Base-by-base conservation (phyloP, 1,140 invertebrate genomes). In the Ceratitis capitata region DNA sequence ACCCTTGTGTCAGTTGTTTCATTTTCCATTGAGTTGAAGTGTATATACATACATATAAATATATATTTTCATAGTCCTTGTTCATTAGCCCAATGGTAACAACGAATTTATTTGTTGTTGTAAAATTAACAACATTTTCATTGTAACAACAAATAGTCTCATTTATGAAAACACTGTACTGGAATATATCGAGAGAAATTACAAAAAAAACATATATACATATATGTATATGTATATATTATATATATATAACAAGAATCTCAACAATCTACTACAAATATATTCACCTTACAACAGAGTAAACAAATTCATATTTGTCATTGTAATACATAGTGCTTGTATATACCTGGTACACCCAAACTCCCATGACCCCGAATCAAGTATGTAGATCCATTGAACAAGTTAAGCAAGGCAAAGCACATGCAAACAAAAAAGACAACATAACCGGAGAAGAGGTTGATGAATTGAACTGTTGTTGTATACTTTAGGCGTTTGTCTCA, bases 41-140 rank as follows among this genome's bases (percentile, higher is more conserved):
- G 45, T 47, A 47, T 47, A 14, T 14, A 9, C 14, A 14, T 56
- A 19, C n/a, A 19, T 39, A 19, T 69, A 16, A 2, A 19, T 19
- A 69, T 69, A 69, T 39, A 26, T 69, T 35, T 56, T 39, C 64
- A 19, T 26, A 56, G 19, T 14, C 3, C 29, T 19, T 69, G 35
- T 69, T 39, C 64, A 69, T 69, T 69, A 69, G 39, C 35, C 39
- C 69, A 78, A 78, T 78, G 42, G 45, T 45, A 45, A 47, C 69
- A 78, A 45, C 39, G 16, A 45, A 78, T 9, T 78, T 78, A 78
- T 78, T 10, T 14, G 39, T 78, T 78, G 69, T 78, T 78, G 69
- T 78, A 47, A 78, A 78, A 45, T 78, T 45, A 78, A 78, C 69
- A 78, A 78, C 39, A 78, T 78, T 78, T 78, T 39, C 19, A 32